phyloP scores from a whole-genome alignment of 1,140 invertebrate genomes.

The Zaprionus lachaisei region DNA sequence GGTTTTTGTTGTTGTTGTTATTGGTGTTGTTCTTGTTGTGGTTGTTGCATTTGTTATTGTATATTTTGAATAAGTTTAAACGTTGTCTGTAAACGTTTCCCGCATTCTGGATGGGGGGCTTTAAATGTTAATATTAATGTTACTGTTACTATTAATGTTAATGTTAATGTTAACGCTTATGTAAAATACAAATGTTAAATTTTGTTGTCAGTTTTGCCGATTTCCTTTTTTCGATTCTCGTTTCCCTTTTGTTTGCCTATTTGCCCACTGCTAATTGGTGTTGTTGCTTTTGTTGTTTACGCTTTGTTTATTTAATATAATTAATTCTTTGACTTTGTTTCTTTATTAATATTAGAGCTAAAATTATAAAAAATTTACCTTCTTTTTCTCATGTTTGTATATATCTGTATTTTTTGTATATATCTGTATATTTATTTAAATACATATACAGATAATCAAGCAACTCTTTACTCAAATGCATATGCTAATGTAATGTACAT shows the following conservation, averaged over 20 bases:
- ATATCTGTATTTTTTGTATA: slow-evolving; percentile 16
- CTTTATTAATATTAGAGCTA: slow-evolving; percentile 30
- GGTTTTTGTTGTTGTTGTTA: slow-evolving; percentile 9
- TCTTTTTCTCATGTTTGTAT: background rate
- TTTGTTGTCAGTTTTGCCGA: slow-evolving; percentile 4
- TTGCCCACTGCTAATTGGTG: slow-evolving; percentile 38
- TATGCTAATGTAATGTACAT: no score
- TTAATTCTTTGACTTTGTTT: slow-evolving; percentile 48
- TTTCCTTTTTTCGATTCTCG: slow-evolving; percentile 6
- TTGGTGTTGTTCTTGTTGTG: slow-evolving; percentile 16
- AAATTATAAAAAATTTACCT: slow-evolving; percentile 34
- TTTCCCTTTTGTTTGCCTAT: slow-evolving; percentile 12
- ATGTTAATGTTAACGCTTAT: background rate
- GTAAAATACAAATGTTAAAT: slow-evolving; percentile 42
- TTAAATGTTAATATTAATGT: slow-evolving; percentile 35
- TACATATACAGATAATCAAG: slow-evolving; percentile 6
- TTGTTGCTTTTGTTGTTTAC: slow-evolving; percentile 23
- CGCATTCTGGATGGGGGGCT: slow-evolving; percentile 42
- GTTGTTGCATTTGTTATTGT: slow-evolving; percentile 16
- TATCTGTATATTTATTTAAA: slow-evolving; percentile 27
- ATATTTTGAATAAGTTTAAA: slow-evolving; percentile 43
- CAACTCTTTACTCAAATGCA: no score
- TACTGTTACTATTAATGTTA: slow-evolving; percentile 17
- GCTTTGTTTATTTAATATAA: slow-evolving; percentile 27
- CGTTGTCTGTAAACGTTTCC: slow-evolving; percentile 17